Conservation (phyloP, 2,888 invertebrate genomes). For the Glyphotaelius pellucidus region DNA sequence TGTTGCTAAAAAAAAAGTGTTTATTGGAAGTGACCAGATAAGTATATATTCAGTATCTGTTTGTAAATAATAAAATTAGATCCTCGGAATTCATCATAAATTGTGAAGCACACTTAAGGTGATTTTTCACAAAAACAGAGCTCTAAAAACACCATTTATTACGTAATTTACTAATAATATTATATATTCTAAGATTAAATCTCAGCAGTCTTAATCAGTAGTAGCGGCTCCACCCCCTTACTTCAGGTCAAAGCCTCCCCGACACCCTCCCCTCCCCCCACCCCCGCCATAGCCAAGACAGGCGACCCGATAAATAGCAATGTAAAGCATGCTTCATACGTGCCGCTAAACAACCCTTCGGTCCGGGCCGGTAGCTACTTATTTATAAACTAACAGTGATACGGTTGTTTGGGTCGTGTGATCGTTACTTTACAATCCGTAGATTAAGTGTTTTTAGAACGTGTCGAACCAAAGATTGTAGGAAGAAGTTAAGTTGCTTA, state of each 20-base stretch:
- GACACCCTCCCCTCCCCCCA: constrained; percentile 10
- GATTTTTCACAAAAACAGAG: too few species aligned
- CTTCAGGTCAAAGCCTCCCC: neutral
- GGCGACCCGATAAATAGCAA: constrained; percentile 61
- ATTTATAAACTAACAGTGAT: constrained; percentile 18
- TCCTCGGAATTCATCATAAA: too few species aligned
- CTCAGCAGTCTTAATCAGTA: constrained; percentile 5
- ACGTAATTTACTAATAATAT: neutral
- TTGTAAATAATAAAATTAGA: too few species aligned
- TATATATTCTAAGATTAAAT: neutral
- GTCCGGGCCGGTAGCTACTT: constrained; percentile 15
- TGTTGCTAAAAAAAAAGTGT: too few species aligned
- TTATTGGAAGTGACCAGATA: too few species aligned
- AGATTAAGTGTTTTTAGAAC: neutral
- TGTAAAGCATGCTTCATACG: constrained; percentile 58
- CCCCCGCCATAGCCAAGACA: neutral
- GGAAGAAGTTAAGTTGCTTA: neutral
- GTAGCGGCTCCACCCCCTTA: constrained; percentile 33
- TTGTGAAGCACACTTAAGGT: too few species aligned
- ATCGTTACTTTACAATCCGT: constrained; percentile 18
- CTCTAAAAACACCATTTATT: neutral
- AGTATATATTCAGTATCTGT: too few species aligned
- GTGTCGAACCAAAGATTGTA: neutral
- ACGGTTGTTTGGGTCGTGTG: constrained; percentile 28
- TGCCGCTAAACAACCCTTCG: constrained; percentile 39